These are phyloP conservation scores for Numida meleagris DNA, from an alignment of 2,113 vertebrate species.

Conservation along the genomic window DNA sequence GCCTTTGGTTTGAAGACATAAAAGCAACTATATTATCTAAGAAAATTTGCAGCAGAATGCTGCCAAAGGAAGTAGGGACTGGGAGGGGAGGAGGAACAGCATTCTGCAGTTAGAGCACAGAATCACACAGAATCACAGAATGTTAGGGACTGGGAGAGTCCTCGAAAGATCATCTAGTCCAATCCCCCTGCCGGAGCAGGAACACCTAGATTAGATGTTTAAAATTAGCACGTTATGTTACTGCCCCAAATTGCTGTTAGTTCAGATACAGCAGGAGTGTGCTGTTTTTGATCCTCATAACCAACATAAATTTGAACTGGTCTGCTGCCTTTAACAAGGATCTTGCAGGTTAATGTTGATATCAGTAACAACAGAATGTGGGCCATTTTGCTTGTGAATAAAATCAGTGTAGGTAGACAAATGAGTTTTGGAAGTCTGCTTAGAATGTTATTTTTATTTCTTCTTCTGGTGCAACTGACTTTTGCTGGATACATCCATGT, in stretches of 20 bases:
- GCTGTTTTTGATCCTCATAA: neutral
- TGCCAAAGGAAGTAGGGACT: neutral
- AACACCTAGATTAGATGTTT: no score
- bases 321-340: neutral
- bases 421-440: neutral
- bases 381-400: neutral
- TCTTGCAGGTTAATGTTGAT: neutral
- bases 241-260: neutral
- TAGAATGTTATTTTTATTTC: constrained; percentile 10
- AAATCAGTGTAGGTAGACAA: neutral
- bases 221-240: neutral
- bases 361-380: neutral
- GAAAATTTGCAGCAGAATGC: neutral
- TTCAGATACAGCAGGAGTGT: neutral
- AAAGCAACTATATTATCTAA: neutral
- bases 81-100: neutral
- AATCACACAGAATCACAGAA: no score
- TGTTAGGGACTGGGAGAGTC: no score
- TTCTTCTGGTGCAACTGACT: neutral
- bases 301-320: neutral
- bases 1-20: constrained; percentile 29
- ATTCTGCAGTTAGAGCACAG: no score
- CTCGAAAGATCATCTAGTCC: no score
- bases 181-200: no score
- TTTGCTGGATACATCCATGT: neutral